A percentile compares a stretch with the other conserved stretches of the same genome.
phyloP scores from a whole-genome alignment of 2,888 invertebrate genomes.

The Alloscopus bannaensis region DNA sequence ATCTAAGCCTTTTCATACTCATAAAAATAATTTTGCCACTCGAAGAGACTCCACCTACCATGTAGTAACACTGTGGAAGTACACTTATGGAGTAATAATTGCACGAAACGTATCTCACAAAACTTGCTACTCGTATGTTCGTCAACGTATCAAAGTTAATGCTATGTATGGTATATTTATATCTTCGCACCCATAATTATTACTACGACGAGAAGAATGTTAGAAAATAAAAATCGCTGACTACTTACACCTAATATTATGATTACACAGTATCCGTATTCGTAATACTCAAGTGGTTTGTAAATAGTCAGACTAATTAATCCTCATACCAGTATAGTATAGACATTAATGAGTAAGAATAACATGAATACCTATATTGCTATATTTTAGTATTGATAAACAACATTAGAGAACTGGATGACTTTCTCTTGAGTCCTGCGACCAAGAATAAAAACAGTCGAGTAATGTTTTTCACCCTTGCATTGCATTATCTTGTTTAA shows the following conservation, averaged over 20 bases:
- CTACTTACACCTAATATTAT: neutral
- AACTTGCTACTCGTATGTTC: neutral
- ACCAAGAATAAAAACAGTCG: constrained; percentile 29
- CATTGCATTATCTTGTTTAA: constrained; percentile 7
- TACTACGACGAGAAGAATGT: constrained; percentile 20
- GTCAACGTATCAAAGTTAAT: constrained; percentile 27
- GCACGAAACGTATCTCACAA: constrained; percentile 11
- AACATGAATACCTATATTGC: constrained; percentile 34
- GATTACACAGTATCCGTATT: constrained; percentile 17
- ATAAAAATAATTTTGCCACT: constrained; percentile 38
- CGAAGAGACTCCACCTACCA: constrained; percentile 57
- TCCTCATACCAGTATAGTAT: constrained; percentile 16
- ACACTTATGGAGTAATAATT: constrained; percentile 61
- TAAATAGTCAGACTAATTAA: constrained; percentile 51
- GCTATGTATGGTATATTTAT: constrained; percentile 14
- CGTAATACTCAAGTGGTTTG: constrained; percentile 65
- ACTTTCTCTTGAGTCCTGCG: too few species aligned
- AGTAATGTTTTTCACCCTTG: constrained; percentile 25
- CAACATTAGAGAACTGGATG: neutral
- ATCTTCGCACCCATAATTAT: neutral
- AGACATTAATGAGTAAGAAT: constrained; percentile 13
- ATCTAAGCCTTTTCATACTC: constrained; percentile 32
- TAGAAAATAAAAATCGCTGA: constrained; percentile 47
- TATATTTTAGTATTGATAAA: constrained; percentile 13
- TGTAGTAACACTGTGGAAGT: constrained; percentile 54